These are phyloP conservation scores for Cheilosia vulpina DNA, from an alignment of 2,888 invertebrate genomes.

Conservation along the genomic window DNA sequence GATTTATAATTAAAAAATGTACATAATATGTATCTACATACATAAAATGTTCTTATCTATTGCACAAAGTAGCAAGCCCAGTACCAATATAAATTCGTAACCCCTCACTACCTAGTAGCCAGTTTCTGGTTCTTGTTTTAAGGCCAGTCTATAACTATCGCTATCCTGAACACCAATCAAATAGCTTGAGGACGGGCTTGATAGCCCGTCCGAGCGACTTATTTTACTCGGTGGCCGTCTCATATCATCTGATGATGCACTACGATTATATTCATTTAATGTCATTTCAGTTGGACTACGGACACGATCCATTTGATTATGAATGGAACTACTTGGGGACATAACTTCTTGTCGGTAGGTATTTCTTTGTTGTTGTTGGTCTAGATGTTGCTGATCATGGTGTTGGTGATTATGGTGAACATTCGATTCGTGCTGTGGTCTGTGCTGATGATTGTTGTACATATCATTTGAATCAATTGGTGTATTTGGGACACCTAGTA, in stretches of 20 bases:
- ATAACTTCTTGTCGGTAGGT: slow-evolving; percentile 76
- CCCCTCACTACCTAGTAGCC: slow-evolving; percentile 79
- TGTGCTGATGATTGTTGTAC: slow-evolving; percentile 55
- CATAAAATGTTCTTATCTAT: slow-evolving; percentile 58
- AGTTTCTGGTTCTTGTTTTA: slow-evolving; percentile 83
- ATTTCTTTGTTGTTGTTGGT: slow-evolving; percentile 49
- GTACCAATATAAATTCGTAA: slow-evolving; percentile 56
- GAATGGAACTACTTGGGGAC: slow-evolving; percentile 70
- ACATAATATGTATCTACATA: background rate
- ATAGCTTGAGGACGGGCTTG: slow-evolving; percentile 77
- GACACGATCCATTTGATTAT: slow-evolving; percentile 69
- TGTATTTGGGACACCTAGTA: slow-evolving; percentile 54
- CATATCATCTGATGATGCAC: slow-evolving; percentile 79
- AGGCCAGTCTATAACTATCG: slow-evolving; percentile 82
- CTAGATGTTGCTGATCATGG: slow-evolving; percentile 63
- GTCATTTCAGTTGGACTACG: slow-evolving; percentile 82
- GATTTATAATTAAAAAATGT: slow-evolving; percentile 27
- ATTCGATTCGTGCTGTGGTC: slow-evolving; percentile 64
- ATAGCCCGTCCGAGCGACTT: slow-evolving; percentile 78
- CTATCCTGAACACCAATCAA: slow-evolving; percentile 78
- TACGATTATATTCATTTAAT: slow-evolving; percentile 82
- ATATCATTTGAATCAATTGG: slow-evolving; percentile 56
- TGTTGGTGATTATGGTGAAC: slow-evolving; percentile 72
- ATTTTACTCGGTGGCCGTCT: slow-evolving; percentile 81
- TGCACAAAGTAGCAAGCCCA: slow-evolving; percentile 71